Evolutionary conservation across 2,797 vertebrate genomes (phyloP), one percentile per base, ranked within the genome.

Genomic region (Poecilia picta): DNA sequence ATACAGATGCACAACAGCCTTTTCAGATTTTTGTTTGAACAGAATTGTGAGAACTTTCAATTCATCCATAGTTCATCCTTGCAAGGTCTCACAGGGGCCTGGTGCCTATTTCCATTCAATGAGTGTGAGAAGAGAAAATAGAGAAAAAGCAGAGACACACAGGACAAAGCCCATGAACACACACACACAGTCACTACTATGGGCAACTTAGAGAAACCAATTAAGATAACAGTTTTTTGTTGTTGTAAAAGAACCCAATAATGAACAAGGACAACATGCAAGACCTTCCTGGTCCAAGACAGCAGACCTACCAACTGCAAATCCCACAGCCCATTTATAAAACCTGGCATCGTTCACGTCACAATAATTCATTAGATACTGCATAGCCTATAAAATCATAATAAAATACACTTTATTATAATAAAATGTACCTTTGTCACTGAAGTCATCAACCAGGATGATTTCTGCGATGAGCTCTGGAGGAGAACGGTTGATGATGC

Each of bases 391-490:
- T 25, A 25, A 70, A 70, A 13, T 13, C 66, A 11, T 20, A 25
- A 13, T 13, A n/a, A 5, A 68, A 68, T n/a, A 6, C 10, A 39
- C 18, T 23, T 25, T 13, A 41, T 41, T 7, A 41, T 41, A 41
- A 41, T 41, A 8, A 13, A 46, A 33, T 0, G 31, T 91, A 98
- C 98, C 97, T 97, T 97, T 97, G 86, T 99, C 98, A 45, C 98
- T 99, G 97, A 97, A 99, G 96, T 99, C 98, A 59, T 99, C 98
- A 8, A 99, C 98, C 89, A 99, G 95, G 89, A 99, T 96, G 68
- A 99, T 82, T 95, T 99, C 98, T 0, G 96, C 96, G 25, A 99
- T 93, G 88, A 99, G 97, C 91, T 96, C 91, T 0, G 97, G 95
- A 0, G 98, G 98, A 0, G 98, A 98, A 81, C 98, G 98, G 94